Evolutionary conservation across 2,113 vertebrate species (phyloP), one percentile per base, ranked within the genome.

Genomic region (Oncorhynchus mykiss): DNA sequence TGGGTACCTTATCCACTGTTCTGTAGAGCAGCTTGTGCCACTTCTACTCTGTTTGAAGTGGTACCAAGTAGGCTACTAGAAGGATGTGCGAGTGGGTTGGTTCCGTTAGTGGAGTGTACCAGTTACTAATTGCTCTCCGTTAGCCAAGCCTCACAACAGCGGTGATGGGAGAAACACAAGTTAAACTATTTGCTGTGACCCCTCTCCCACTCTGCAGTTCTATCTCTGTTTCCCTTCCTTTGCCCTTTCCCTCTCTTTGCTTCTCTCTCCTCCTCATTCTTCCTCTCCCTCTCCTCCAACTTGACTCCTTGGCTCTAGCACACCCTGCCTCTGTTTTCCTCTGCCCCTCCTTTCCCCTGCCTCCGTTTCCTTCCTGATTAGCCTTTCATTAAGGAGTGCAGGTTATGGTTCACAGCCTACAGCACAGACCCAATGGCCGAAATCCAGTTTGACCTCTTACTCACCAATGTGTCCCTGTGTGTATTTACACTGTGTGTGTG

Each of bases 331-430:
- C 71, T 79, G 67, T 66, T 85, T 87, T 62, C 76, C 81, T 79
- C 78, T 78, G 74, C 77, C n/a, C 74, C 25, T 54, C 31, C 5
- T 34, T 34, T 62, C 76, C 81, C 77, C 78, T 77, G 74, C 77
- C 24, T 76, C 25, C 57, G 34, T 78, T 85, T 83, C 77, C 82
- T 90, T 87, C 82, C 86, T 83, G 72, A 18, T 6, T 48, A 48
- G 62, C 79, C 75, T 80, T 54, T 14, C 51, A 18, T 54, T 54
- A 18, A 16, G 16, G 51, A 14, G 5, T 18, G 16, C 51, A 54
- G 16, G 51, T 18, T 18, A 54, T 54, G 51, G 16, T 54, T 54
- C 51, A 54, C 51, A 18, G 39, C 39, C 39, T 45, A 45, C 9
- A 45, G 39, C 39, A 12, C 39, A 45, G 39, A 9, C 39, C 39